Conservation (phyloP, 1,140 invertebrate species). For the Zaprionus gabonicus region DNA sequence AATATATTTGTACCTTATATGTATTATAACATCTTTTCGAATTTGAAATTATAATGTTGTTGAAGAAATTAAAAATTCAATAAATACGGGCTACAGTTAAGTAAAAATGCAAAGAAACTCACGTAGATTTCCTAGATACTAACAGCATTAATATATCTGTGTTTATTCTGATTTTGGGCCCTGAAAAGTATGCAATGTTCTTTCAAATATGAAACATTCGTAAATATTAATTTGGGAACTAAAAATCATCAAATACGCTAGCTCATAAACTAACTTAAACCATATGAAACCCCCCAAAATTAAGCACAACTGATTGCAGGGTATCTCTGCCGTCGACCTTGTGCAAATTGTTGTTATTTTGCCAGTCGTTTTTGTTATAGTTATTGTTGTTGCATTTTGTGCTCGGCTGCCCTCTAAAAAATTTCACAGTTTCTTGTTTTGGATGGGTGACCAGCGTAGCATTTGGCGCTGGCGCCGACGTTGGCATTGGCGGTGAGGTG, state of each 20-base stretch:
- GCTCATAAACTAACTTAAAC: no score
- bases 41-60: no score
- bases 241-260: no score
- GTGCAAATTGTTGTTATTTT: constrained; percentile 21
- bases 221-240: no score
- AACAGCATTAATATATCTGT: no score
- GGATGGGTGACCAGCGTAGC: constrained; percentile 29
- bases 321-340: constrained; percentile 4
- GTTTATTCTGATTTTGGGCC: background rate
- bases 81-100: no score
- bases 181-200: background rate
- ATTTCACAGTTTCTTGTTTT: constrained; percentile 77
- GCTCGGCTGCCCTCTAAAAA: constrained; percentile 62
- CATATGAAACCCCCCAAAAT: background rate
- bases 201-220: background rate
- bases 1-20: no score
- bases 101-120: no score
- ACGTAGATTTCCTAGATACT: no score
- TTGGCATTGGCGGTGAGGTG: background rate
- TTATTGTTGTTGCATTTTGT: constrained; percentile 60
- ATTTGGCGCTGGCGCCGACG: constrained; percentile 3
- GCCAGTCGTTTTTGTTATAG: constrained; percentile 29
- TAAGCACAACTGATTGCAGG: background rate
- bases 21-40: no score
- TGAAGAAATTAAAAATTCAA: no score